These are phyloP conservation scores for Spodoptera litura DNA, from an alignment of 1,140 invertebrate genomes.

Conservation along the genomic window DNA sequence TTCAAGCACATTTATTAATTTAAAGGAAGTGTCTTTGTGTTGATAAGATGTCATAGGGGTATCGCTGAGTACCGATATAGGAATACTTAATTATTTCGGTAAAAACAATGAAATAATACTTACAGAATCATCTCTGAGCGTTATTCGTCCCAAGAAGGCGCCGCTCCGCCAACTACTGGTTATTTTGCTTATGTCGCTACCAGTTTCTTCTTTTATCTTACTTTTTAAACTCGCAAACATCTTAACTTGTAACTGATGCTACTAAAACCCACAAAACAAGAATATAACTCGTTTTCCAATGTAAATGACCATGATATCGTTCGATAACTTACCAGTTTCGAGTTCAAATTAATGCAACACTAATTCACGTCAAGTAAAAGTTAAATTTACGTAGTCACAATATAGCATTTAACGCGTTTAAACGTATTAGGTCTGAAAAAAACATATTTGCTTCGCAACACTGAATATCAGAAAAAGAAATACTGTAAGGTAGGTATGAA, in stretches of 20 bases:
- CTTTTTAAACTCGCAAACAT: constrained; percentile 84
- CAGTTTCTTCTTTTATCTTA: constrained; percentile 84
- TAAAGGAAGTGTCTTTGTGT: too few relatives aligned
- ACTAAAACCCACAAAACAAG: constrained; percentile 51
- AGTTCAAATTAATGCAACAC: constrained; percentile 40
- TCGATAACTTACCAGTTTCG: constrained; percentile 59
- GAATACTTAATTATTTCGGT: neutral
- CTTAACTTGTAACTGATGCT: constrained; percentile 46
- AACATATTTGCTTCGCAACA: constrained; percentile 14
- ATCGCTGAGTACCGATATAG: neutral
- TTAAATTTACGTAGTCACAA: constrained; percentile 19
- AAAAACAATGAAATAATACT: constrained; percentile 46
- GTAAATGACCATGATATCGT: constrained; percentile 63
- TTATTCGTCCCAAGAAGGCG: constrained; percentile 77
- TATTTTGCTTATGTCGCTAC: constrained; percentile 80
- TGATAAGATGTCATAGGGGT: neutral
- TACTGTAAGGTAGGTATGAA: constrained; percentile 4
- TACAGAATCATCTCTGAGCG: constrained; percentile 79
- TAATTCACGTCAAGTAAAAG: neutral
- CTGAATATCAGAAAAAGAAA: neutral
- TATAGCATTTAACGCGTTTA: neutral
- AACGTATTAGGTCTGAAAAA: neutral
- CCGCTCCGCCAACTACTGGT: constrained; percentile 81
- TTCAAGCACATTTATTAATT: too few relatives aligned
- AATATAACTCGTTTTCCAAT: constrained; percentile 55